These are phyloP conservation scores for Oreochromis spilurus DNA, from an alignment of 2,113 vertebrate species.

Conservation along the genomic window DNA sequence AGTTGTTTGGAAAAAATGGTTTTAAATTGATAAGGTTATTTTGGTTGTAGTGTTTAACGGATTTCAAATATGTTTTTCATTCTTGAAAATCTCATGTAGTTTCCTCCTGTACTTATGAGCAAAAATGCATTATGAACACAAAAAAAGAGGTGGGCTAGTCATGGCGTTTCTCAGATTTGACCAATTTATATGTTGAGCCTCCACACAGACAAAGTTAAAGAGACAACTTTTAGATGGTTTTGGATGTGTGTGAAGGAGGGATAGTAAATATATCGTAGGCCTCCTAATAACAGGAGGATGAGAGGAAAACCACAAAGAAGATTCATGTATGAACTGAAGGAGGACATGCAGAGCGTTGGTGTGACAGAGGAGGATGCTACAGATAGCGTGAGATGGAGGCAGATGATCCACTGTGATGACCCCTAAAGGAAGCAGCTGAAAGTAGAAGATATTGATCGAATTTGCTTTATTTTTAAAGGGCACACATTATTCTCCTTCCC, in stretches of 20 bases:
- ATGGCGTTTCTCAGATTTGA: neutral
- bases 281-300: neutral
- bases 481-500: neutral
- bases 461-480: neutral
- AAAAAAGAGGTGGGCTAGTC: neutral
- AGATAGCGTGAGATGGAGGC: neutral
- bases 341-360: neutral
- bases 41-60: neutral
- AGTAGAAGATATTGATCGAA: neutral
- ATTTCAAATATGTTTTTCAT: neutral
- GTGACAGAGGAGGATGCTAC: neutral
- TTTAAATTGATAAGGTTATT: neutral
- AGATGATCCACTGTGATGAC: neutral
- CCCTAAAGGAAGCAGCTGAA: neutral
- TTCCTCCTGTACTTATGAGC: neutral
- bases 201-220: neutral
- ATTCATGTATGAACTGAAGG: neutral
- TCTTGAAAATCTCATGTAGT: neutral
- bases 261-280: neutral
- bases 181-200: neutral
- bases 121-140: neutral
- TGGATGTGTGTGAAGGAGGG: neutral
- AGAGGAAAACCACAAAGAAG: neutral
- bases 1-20: rapidly evolving
- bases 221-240: neutral